A percentile compares a stretch with the other conserved stretches of the same genome.
These are phyloP conservation scores for Enteromius viviparus DNA, from an alignment of 2,797 vertebrate genomes.

Conservation along the genomic window DNA sequence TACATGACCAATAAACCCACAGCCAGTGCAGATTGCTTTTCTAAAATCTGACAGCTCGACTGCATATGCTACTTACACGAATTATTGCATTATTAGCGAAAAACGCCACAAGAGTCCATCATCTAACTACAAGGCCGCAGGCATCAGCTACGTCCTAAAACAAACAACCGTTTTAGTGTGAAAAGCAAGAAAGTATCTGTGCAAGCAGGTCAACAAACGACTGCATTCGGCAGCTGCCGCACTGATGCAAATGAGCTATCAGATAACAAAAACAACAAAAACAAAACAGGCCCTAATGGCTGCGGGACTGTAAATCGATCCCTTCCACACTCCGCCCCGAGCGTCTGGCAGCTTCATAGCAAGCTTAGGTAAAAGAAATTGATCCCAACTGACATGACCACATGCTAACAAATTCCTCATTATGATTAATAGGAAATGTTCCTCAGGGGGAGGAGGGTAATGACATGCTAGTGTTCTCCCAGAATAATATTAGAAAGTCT, in stretches of 20 bases:
- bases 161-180: slow-evolving; percentile 20
- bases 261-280: slow-evolving; percentile 78
- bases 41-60: slow-evolving; percentile 1
- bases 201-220: slow-evolving; percentile 45
- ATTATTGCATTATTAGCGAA: neutral
- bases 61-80: neutral
- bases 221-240: slow-evolving; percentile 73
- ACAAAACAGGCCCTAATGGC: slow-evolving; percentile 63
- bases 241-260: slow-evolving; percentile 76
- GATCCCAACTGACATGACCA: slow-evolving; percentile 58
- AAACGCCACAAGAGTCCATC: slow-evolving; percentile 18
- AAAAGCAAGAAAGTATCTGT: slow-evolving; percentile 37
- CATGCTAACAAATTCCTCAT: slow-evolving; percentile 59
- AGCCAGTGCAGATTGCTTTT: slow-evolving; percentile 8
- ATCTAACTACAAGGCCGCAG: neutral
- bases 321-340: slow-evolving; percentile 40
- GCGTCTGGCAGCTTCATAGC: slow-evolving; percentile 51
- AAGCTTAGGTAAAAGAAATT: slow-evolving; percentile 58
- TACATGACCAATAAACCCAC: slow-evolving; percentile 42
- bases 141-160: slow-evolving; percentile 23
- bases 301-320: slow-evolving; percentile 57
- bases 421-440: slow-evolving; percentile 54
- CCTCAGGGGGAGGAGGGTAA: slow-evolving; percentile 47
- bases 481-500: slow-evolving; percentile 51
- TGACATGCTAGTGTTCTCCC: slow-evolving; percentile 51